These are phyloP conservation scores for Eptatretus burgeri DNA, from an alignment of 2,113 vertebrate species.

Conservation along the genomic window DNA sequence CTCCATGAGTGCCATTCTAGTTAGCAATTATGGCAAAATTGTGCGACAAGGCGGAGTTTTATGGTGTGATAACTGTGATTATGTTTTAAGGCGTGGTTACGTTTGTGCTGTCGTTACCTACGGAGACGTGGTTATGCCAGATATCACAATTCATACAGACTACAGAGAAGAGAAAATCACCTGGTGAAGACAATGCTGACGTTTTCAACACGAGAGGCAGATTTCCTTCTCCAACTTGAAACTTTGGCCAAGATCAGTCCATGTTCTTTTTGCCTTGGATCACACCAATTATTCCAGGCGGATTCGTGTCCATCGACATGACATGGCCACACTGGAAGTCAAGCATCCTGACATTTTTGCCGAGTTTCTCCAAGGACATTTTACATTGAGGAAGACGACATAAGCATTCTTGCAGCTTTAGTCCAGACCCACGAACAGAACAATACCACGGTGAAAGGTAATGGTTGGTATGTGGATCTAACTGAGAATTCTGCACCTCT, in stretches of 20 bases:
- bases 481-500: not conserved
- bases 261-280: not conserved
- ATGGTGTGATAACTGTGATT: too few species aligned
- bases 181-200: too few species aligned
- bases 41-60: too few species aligned
- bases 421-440: not conserved
- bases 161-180: too few species aligned
- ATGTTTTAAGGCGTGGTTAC: too few species aligned
- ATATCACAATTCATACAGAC: too few species aligned
- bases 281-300: not conserved
- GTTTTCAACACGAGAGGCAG: not conserved
- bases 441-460: not conserved
- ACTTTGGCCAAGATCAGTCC: not conserved
- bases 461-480: not conserved
- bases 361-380: not conserved
- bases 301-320: not conserved
- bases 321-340: conserved; percentile 1
- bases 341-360: not conserved
- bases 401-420: not conserved
- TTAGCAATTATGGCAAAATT: too few species aligned
- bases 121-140: too few species aligned
- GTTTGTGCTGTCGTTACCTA: too few species aligned
- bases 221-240: not conserved
- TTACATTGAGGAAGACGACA: not conserved
- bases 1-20: too few species aligned